Evolutionary conservation across 2,888 invertebrate genomes (phyloP), one percentile per base, ranked within the genome.

Genomic region (Flabesymbios commensalis): DNA sequence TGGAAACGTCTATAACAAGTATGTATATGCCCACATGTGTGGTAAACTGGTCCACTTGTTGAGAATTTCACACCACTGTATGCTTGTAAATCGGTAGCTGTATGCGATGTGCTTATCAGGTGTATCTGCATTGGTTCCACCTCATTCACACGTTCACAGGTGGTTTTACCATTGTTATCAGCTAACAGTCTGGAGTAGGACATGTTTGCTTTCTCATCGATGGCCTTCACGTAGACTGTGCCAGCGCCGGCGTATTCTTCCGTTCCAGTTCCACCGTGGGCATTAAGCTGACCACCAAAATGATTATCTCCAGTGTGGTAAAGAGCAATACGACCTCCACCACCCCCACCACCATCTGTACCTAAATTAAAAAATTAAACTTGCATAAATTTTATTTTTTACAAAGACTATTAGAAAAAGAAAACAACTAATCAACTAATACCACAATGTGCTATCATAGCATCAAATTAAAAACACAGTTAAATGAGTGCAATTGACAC

Each of bases 261-360:
- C 0, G 48, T 7, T 0, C 72, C 73, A 17, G 58, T 52, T 1
- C 74, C 75, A 31, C 75, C 75, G 57, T 69, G 59, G 22, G 72
- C 59, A 1, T 67, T 60, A 43, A 67, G 66, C 2, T 70, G 62
- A 14, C 75, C 75, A 26, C 70, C 69, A 47, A 68, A 75, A 56
- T 71, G 68, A 56, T 75, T 69, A 32, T 66, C 47, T 22, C 65
- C 67, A 1, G 43, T 64, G 67, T 75, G 73, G 57, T 73, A 74
- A 19, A 75, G 53, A 10, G 75, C 74, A n/a, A 75, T 69, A 7
- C 75, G 65, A 17, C 75, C 75, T 43, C 75, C 75, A 26, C 60
- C 71, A 10, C 75, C 75, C 28, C 74, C 74, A 10, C 75, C 75
- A 43, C 73, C 72, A 60, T 67, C 48, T 2, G 64, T 70, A 48